A percentile compares a stretch with the other conserved stretches of the same genome.
Evolutionary conservation across 2,888 invertebrate genomes (phyloP).

Genomic region (Sminthurinus aureus): DNA sequence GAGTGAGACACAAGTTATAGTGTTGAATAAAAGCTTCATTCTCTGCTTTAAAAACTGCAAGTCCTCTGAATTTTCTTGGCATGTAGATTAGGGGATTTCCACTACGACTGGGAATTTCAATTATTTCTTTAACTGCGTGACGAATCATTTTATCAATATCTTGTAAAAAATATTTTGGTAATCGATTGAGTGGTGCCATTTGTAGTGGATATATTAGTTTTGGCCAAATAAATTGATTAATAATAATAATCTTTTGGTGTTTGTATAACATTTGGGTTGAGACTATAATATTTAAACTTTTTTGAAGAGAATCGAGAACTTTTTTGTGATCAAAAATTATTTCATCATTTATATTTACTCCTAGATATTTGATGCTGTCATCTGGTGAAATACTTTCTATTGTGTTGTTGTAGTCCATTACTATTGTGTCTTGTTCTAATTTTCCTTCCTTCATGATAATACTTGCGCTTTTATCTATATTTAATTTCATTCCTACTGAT

Average conservation of each 20-base stretch:
- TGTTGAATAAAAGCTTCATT: no score
- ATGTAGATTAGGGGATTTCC: no score
- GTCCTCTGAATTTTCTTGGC: background rate
- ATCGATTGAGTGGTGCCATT: conserved; percentile 1
- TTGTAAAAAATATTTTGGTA: background rate
- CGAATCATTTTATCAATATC: background rate
- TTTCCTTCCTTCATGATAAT: background rate
- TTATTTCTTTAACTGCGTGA: background rate
- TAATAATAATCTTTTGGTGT: conserved; percentile 40
- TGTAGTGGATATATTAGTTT: background rate
- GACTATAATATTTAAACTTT: conserved; percentile 12
- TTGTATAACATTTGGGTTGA: conserved; percentile 17
- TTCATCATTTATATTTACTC: conserved; percentile 37
- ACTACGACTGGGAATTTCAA: background rate
- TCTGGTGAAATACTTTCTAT: background rate
- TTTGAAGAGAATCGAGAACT: background rate
- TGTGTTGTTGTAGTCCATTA: background rate
- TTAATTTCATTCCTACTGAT: no score
- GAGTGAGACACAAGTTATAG: no score
- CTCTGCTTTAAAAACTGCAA: background rate
- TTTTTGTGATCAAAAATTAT: conserved; percentile 7
- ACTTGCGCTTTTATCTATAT: no score
- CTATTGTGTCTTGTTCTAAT: background rate
- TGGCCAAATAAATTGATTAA: no score
- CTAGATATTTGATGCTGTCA: conserved; percentile 36